These are phyloP conservation scores for Lynx canadensis DNA, from an alignment of 2,113 vertebrate species.

Conservation along the genomic window DNA sequence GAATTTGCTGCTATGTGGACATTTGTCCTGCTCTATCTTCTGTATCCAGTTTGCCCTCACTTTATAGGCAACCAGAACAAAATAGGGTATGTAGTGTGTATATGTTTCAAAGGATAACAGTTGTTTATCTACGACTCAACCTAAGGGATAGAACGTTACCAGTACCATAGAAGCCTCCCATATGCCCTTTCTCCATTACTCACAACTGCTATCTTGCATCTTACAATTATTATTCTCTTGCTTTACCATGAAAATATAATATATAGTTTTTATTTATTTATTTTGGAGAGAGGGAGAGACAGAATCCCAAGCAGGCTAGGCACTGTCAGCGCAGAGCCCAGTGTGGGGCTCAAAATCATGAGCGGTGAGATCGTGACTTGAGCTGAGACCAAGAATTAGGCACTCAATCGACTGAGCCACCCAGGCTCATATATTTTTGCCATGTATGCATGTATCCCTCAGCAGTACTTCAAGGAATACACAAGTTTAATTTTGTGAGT, in stretches of 20 bases:
- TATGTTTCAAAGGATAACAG: not conserved
- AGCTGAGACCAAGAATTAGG: no score
- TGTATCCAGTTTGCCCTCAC: not conserved
- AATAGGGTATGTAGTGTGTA: not conserved
- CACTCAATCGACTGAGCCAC: no score
- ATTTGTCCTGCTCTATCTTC: not conserved
- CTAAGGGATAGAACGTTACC: not conserved
- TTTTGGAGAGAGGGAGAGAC: no score
- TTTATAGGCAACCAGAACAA: conserved; percentile 11
- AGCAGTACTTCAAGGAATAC: not conserved
- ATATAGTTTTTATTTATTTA: no score
- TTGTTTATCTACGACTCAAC: not conserved
- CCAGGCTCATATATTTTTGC: no score
- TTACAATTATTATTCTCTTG: not conserved
- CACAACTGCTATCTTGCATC: not conserved
- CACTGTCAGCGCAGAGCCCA: no score
- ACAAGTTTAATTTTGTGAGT: not conserved
- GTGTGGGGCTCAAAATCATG: no score
- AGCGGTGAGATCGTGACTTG: no score
- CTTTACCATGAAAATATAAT: not conserved
- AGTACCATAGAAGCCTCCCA: not conserved
- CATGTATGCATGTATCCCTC: not conserved
- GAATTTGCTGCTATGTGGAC: conserved; percentile 34
- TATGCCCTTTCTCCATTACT: not conserved
- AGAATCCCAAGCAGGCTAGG: no score